Evolutionary conservation across 2,113 vertebrate species (phyloP).

Genomic region (Melanocharis versteri): DNA sequence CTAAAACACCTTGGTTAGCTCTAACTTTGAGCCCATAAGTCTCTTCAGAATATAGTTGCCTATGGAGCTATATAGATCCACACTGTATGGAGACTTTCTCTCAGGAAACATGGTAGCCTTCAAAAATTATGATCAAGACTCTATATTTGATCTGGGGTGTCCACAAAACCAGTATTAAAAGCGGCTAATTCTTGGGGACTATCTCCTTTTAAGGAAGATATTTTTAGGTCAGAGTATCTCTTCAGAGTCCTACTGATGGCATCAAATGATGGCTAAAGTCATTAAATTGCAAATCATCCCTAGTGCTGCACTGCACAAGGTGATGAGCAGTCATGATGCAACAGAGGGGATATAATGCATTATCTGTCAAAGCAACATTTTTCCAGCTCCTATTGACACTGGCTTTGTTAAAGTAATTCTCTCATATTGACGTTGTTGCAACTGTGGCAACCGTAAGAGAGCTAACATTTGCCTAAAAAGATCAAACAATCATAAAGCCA

Average conservation of each 20-base stretch:
- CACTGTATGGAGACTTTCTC: background rate
- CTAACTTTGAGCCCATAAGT: background rate
- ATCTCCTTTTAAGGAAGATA: background rate
- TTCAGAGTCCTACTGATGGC: background rate
- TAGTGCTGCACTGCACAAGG: too few species aligned
- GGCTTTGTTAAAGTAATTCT: background rate
- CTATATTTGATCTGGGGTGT: background rate
- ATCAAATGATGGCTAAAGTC: background rate
- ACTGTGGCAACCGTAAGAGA: background rate
- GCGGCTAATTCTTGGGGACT: background rate
- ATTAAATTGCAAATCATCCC: background rate
- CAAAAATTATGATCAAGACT: background rate
- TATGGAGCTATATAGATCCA: background rate
- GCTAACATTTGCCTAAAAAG: background rate
- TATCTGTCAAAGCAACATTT: background rate
- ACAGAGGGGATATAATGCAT: background rate
- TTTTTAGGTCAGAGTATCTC: background rate
- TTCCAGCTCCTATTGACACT: background rate
- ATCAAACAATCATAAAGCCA: background rate
- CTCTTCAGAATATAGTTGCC: background rate
- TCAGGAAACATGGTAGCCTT: background rate
- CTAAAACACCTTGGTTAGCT: background rate
- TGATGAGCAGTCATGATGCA: background rate
- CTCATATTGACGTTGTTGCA: background rate
- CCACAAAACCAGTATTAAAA: background rate